Percentiles rank a stretch among this genome's conserved stretches.
Conservation (phyloP, 1,140 invertebrate genomes). For the Parasteatoda tepidariorum region DNA sequence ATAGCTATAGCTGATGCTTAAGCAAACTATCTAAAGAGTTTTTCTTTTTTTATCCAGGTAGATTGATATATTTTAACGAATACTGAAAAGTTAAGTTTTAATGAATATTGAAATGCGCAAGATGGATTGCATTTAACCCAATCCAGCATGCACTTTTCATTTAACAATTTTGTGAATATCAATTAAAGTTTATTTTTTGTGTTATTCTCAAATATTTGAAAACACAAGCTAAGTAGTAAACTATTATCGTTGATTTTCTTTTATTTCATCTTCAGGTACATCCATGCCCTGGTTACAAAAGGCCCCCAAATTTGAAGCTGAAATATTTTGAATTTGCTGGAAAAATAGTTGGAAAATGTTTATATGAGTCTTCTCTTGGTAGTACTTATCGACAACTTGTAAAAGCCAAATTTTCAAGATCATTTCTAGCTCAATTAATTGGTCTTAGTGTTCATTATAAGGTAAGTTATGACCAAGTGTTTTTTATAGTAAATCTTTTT, state of each 20-base stretch:
- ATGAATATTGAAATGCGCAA: no score
- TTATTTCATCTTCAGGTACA: slow-evolving; percentile 75
- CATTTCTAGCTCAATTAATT: slow-evolving; percentile 94
- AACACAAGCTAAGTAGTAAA: neutral
- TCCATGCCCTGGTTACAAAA: slow-evolving; percentile 87
- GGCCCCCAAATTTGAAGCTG: slow-evolving; percentile 80
- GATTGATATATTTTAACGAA: no score
- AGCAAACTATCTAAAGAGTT: no score
- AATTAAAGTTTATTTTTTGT: neutral
- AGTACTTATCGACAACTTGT: slow-evolving; percentile 89
- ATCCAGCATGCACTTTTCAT: no score
- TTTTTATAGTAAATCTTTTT: neutral
- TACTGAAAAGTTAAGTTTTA: no score
- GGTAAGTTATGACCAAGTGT: slow-evolving; percentile 67
- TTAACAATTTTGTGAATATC: neutral
- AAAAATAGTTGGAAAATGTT: slow-evolving; percentile 91
- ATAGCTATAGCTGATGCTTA: no score
- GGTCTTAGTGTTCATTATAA: slow-evolving; percentile 93
- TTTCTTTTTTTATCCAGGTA: no score
- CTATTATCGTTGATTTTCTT: neutral
- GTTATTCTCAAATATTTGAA: neutral
- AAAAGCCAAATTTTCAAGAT: slow-evolving; percentile 87
- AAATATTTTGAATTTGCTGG: slow-evolving; percentile 95
- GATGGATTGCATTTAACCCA: no score
- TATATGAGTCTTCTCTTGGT: slow-evolving; percentile 91